Conservation (phyloP, 2,888 invertebrate genomes). For the Thera obeliscata region DNA sequence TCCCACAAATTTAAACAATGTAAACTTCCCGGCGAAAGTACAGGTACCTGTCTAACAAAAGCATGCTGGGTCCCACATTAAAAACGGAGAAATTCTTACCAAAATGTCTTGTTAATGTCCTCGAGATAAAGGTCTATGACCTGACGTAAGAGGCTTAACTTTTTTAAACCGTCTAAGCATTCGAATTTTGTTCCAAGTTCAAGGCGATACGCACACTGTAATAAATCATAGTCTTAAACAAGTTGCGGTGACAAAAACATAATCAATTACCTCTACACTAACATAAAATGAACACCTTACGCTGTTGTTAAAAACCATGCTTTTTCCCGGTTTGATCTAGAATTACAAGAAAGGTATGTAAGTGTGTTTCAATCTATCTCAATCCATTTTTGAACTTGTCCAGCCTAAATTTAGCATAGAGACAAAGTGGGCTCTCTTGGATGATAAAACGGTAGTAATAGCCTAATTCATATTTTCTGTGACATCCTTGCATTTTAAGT, state of each 20-base stretch:
- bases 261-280: conserved; percentile 16
- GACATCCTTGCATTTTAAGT: too few relatives aligned
- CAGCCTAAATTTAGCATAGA: too few relatives aligned
- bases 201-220: conserved; percentile 58
- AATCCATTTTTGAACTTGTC: too few relatives aligned
- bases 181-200: conserved; percentile 66
- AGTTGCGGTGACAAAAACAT: conserved; percentile 47
- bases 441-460: too few relatives aligned
- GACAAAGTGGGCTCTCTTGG: too few relatives aligned
- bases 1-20: conserved; percentile 67
- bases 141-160: conserved; percentile 50
- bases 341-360: too few relatives aligned
- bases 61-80: conserved; percentile 14
- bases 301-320: too few relatives aligned
- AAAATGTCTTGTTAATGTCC: conserved; percentile 35
- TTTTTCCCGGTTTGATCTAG: too few relatives aligned
- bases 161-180: conserved; percentile 58
- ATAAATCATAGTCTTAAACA: conserved; percentile 37
- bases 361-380: too few relatives aligned
- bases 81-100: conserved; percentile 28
- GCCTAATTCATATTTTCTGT: too few relatives aligned
- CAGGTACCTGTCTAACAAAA: conserved; percentile 37
- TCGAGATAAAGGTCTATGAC: conserved; percentile 53
- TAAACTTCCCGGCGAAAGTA: conserved; percentile 54
- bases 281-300: too few relatives aligned